Conservation (phyloP, 1,140 invertebrate genomes). For the Philotrypesis tridentata region DNA sequence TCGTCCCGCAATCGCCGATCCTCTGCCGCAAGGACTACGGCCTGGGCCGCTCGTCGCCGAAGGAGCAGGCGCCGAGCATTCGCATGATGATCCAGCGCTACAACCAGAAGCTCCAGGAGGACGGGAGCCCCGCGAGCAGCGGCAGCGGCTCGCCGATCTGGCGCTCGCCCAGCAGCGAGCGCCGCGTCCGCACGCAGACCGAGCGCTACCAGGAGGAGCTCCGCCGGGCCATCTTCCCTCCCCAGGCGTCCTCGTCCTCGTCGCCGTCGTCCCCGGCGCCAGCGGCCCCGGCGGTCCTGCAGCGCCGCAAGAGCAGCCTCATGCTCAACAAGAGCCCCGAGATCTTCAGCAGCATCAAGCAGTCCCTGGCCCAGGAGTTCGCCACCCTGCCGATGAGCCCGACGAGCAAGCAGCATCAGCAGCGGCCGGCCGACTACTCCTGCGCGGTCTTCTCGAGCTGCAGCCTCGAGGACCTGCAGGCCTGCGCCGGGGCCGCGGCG, state of each 20-base stretch:
- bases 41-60: conserved; percentile 60
- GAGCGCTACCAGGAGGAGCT: conserved; percentile 75
- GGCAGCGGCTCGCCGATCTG: conserved; percentile 77
- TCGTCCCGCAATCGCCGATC: conserved; percentile 76
- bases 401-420: not conserved
- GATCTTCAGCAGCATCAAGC: conserved; percentile 34
- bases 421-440: too few relatives aligned
- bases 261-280: too few relatives aligned
- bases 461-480: conserved; percentile 67
- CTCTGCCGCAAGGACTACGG: conserved; percentile 72
- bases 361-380: conserved; percentile 23
- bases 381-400: conserved; percentile 15
- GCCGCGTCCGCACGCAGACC: conserved; percentile 75
- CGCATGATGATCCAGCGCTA: conserved; percentile 80
- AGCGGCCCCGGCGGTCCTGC: too few relatives aligned
- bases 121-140: conserved; percentile 73
- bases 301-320: conserved; percentile 28
- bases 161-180: conserved; percentile 76
- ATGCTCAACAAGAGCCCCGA: conserved; percentile 33
- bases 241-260: too few relatives aligned
- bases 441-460: too few relatives aligned
- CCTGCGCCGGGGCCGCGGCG: conserved; percentile 81
- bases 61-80: conserved; percentile 80
- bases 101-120: conserved; percentile 75
- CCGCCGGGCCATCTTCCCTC: conserved; percentile 41